Evolutionary conservation across 1,140 invertebrate species (phyloP).

Genomic region (Aleiodes sp.): DNA sequence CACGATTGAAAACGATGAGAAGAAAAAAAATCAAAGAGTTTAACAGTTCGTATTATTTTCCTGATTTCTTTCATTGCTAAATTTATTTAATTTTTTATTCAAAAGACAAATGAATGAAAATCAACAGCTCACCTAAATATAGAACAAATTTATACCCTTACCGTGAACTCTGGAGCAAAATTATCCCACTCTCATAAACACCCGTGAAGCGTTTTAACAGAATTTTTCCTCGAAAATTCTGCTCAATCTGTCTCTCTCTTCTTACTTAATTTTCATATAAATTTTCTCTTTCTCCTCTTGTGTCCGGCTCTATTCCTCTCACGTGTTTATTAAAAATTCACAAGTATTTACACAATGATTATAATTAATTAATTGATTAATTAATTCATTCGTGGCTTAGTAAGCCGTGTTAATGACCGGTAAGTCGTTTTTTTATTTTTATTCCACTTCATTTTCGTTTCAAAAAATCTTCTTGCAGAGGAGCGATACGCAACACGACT

Average conservation of each 20-base stretch:
- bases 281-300: neutral
- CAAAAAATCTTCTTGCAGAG: constrained; percentile 50
- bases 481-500: constrained; percentile 53
- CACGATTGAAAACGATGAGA: too few relatives aligned
- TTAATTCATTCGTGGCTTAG: constrained; percentile 33
- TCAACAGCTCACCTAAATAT: constrained; percentile 49
- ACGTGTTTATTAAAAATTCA: constrained; percentile 16
- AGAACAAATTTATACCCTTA: constrained; percentile 55
- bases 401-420: constrained; percentile 4
- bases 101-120: constrained; percentile 43
- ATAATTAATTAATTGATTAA: constrained; percentile 21
- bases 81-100: neutral
- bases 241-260: constrained; percentile 14
- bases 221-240: constrained; percentile 17
- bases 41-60: too few relatives aligned
- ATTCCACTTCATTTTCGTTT: constrained; percentile 63
- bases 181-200: constrained; percentile 48
- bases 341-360: constrained; percentile 26
- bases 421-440: constrained; percentile 40
- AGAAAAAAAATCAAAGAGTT: too few relatives aligned
- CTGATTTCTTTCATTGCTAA: neutral
- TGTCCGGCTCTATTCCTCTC: constrained; percentile 17
- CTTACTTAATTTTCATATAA: neutral
- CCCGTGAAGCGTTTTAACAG: constrained; percentile 5
- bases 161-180: constrained; percentile 55